Base-by-base conservation (phyloP, 2,797 vertebrate species). In the Remorina albescens region DNA sequence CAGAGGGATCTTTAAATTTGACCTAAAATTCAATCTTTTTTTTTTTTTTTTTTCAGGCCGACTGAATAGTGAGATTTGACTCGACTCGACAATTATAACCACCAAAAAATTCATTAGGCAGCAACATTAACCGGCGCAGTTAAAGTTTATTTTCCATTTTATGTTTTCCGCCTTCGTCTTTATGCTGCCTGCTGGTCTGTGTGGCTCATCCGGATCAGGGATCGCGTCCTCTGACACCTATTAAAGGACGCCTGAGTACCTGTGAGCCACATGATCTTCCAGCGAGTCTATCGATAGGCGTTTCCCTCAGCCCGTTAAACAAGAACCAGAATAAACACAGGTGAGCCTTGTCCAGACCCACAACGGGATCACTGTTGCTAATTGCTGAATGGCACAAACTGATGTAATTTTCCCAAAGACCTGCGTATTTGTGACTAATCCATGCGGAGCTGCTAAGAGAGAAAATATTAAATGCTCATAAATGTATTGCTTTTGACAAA, bases 261-360 rank as follows among this genome's bases (percentile, higher is more conserved):
- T 79, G 81, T 4, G 23, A 50, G 74, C 36, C 55, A 62, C 3
- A 12, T 6, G 50, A 51, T 62, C 47, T 12, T 19, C 57, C 53
- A 30, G 68, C 18, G 1, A n/a, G 8, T 78, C 41, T 6, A 25
- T 79, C 51, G 78, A 69, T 53, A 58, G 82, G 76, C 79, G 84
- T 80, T 60, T 83, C 81, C 60, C 30, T 67, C 70, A 19, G 58
- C 44, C 66, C 54, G 64, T 82, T 57, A 86, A 79, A 83, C 57
- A 82, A 78, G 71, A 85, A 73, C 53, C 77, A 80, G 83, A 84
- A 78, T 50, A 86, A 87, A 88, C 68, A 77, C 0, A 25, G 25
- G 26, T 70, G 57, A 83, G 58, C 50, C 44, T 8, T 11, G 50
- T 23, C 34, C 19, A n/a, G n/a, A 30, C 46, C 15, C 37, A 39